Base-by-base conservation (phyloP, 2,113 vertebrate species). In the Salvelinus fontinalis region DNA sequence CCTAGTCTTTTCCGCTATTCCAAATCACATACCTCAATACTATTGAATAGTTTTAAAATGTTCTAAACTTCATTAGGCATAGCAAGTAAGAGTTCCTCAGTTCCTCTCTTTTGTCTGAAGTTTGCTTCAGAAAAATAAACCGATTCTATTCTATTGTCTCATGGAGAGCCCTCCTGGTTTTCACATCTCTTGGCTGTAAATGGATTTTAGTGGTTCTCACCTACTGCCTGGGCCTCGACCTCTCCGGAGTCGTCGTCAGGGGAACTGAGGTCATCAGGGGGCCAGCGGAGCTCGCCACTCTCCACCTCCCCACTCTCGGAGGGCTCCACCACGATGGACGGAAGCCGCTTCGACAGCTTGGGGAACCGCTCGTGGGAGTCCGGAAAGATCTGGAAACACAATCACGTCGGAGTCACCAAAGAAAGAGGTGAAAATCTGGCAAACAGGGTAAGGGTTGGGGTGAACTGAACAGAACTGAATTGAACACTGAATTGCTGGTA, bases 241-340 rank as follows among this genome's bases (percentile, higher is more conserved):
- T 83, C 82, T 39, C 76, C 80, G 76, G 79, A 84, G 62, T 90
- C 90, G 44, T 93, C 92, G 27, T 94, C 94, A 0, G 85, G 79
- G 22, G 92, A 90, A 73, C 92, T 93, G 82, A 95, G 75, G 79
- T 95, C 94, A 67, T 94, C 95, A 0, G 95, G 95, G 22, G 95
- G 95, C 95, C 95, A 95, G 74, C 95, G 93, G 54, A 95, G 89
- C 88, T 95, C 95, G 22, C 95, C 95, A 0, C 95, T 95, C 85
- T 95, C 95, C 68, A 95, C 95, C n/a, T 95, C 94, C 3, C 93
- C 94, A 0, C 89, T 90, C 86, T 95, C 95, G 0, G 91, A 93
- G 0, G 94, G 94, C 78, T 95, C 94, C 74, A 95, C 94, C 76
- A 95, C 95, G 0, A 95, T 95, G 0, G 95, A 95, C 0, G 95